Conservation (phyloP, 2,113 vertebrate genomes). For the Clarias macrocephalus region DNA sequence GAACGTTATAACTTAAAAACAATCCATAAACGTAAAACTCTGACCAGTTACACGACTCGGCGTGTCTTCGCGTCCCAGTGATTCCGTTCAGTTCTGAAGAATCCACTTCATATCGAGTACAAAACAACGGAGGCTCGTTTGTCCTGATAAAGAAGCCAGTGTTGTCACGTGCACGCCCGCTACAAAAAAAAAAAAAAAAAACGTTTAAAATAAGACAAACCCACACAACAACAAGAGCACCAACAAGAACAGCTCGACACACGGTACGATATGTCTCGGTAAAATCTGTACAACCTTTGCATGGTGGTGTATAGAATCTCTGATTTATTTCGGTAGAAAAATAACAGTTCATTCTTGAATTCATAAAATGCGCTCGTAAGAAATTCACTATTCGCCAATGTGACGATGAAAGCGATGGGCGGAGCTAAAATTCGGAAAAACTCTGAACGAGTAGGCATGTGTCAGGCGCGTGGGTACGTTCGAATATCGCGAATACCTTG, state of each 20-base stretch:
- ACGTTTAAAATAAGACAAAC: too few relatives aligned
- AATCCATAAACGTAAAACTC: neutral
- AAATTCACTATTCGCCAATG: neutral
- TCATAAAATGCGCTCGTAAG: slow-evolving; percentile 48
- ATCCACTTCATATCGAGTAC: slow-evolving; percentile 69
- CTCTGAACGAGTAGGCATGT: neutral
- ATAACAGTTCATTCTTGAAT: slow-evolving; percentile 75
- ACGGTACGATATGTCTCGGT: slow-evolving; percentile 64
- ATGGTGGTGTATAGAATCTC: slow-evolving; percentile 77
- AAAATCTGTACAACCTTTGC: slow-evolving; percentile 74
- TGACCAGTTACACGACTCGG: neutral
- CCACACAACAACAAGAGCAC: slow-evolving; percentile 60
- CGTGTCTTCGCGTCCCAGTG: slow-evolving; percentile 58
- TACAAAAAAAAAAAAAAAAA: slow-evolving; percentile 45
- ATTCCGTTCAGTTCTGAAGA: slow-evolving; percentile 70
- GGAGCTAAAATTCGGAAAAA: neutral
- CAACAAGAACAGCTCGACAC: slow-evolving; percentile 69
- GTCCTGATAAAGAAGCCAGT: slow-evolving; percentile 74
- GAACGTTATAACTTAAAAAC: neutral
- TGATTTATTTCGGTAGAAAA: slow-evolving; percentile 78
- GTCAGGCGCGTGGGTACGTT: neutral
- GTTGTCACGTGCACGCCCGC: slow-evolving; percentile 69
- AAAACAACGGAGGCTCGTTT: slow-evolving; percentile 73
- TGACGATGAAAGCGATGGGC: neutral
- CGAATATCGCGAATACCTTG: neutral